Evolutionary conservation across 2,888 invertebrate genomes (phyloP), one percentile per base, ranked within the genome.

Genomic region (Apomyelois bistriatella): DNA sequence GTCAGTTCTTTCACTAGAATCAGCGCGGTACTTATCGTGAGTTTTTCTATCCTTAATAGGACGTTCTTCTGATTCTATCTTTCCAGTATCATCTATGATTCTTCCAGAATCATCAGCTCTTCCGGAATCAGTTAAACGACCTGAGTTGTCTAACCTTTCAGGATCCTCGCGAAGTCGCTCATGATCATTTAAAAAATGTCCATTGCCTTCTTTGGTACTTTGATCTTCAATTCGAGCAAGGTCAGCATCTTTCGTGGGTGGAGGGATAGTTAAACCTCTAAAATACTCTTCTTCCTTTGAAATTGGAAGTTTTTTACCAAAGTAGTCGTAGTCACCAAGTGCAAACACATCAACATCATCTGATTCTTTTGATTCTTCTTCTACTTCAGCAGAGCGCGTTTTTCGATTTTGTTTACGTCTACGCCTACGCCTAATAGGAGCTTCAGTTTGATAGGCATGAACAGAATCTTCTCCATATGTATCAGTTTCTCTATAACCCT

Each of bases 261-360:
- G 65, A 0, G 90, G 85, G 3, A 83, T 61, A 0, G 78, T 82
- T 28, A 86, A 61, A 1, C 68, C 64, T 56, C 71, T 67, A 60
- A 69, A 85, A 56, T 69, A 74, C 52, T 80, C 66, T 57, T 90
- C 90, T 59, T 89, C 86, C 12, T 82, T 70, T 0, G 90, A 88
- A 30, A 82, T 64, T 0, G 83, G 82, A 1, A 76, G 57, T 53
- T 82, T 79, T 1, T 76, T 72, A 2, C 88, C 89, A 61, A 70
- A 86, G 63, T 86, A 90, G 60, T 89, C 88, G 60, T 82, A 87
- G 51, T 82, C 78, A 0, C 75, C 83, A 3, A 76, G 80, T 2
- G 73, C 62, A 53, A 78, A 79, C 0, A 70, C 65, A 17, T 78
- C 76, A 3, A 61, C 55, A 5, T 58, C 43, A 42, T 56, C 43